phyloP scores from a whole-genome alignment of 2,797 vertebrate genomes.

The Propithecus deckenii region DNA sequence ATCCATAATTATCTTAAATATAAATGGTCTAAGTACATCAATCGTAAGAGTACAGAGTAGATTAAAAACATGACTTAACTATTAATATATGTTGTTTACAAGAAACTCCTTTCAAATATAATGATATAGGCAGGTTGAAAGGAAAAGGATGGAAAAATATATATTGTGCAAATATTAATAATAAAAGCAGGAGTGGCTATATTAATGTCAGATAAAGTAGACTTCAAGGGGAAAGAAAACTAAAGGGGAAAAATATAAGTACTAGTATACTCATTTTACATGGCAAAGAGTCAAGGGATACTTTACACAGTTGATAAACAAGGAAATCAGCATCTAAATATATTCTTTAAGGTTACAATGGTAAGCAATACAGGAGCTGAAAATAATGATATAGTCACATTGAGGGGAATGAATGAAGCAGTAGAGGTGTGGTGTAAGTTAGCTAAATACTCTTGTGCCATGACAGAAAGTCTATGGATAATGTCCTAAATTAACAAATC shows the following conservation, averaged over 20 bases:
- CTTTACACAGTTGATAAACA: background rate
- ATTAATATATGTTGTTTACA: background rate
- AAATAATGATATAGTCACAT: background rate
- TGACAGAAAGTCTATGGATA: background rate
- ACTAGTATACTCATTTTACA: background rate
- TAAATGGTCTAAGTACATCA: background rate
- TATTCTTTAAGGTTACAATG: conserved; percentile 34
- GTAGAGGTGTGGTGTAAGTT: background rate
- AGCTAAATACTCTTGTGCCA: background rate
- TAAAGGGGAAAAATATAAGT: background rate
- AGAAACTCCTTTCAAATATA: conserved; percentile 26
- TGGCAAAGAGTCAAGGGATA: background rate
- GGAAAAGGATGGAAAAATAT: background rate
- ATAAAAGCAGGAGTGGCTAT: background rate
- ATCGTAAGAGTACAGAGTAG: background rate
- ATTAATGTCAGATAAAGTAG: conserved; percentile 16
- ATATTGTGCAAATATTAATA: background rate
- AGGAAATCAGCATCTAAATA: conserved; percentile 16
- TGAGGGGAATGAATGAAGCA: background rate
- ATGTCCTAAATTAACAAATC: conserved; percentile 1
- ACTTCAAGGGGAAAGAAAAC: conserved; percentile 1
- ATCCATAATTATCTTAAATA: conserved; percentile 3
- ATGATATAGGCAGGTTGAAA: background rate
- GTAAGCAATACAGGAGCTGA: background rate
- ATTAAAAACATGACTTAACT: background rate